Evolutionary conservation across 2,113 vertebrate species (phyloP).

Genomic region (Sciurus niger): DNA sequence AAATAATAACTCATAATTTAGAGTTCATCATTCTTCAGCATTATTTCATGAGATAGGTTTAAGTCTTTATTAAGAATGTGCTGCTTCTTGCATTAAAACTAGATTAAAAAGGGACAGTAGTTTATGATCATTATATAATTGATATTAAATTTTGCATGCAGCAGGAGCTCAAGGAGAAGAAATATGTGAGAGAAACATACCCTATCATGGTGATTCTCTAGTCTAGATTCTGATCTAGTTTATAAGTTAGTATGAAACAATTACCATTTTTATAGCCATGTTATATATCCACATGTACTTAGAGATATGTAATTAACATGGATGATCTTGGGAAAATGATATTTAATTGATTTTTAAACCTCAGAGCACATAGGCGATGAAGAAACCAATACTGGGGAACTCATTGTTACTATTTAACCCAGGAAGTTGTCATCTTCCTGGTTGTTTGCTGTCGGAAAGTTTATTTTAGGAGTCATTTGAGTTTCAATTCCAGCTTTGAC

Average conservation of each 20-base stretch:
- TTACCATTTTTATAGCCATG: constrained; percentile 55
- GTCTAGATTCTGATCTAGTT: constrained; percentile 60
- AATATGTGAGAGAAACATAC: constrained; percentile 67
- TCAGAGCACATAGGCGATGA: constrained; percentile 37
- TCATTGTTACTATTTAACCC: background rate
- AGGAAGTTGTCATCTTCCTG: background rate
- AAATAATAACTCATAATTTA: constrained; percentile 87
- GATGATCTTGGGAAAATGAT: constrained; percentile 54
- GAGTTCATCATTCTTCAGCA: constrained; percentile 77
- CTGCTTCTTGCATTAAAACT: constrained; percentile 84
- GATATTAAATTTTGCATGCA: constrained; percentile 83
- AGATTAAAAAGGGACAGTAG: constrained; percentile 78
- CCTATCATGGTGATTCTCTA: constrained; percentile 66
- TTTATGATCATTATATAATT: constrained; percentile 86
- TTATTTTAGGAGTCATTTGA: constrained; percentile 24
- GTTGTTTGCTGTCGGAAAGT: constrained; percentile 34
- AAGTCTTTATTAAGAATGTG: constrained; percentile 83
- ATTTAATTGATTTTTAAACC: constrained; percentile 82
- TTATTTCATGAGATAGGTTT: constrained; percentile 86
- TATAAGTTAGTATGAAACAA: constrained; percentile 8
- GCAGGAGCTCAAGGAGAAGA: constrained; percentile 51
- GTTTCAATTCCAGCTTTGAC: background rate
- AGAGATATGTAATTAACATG: constrained; percentile 70
- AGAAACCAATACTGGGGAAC: background rate
- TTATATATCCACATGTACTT: constrained; percentile 69